Percentiles rank a stretch among this genome's conserved stretches.
These are phyloP conservation scores for Parazoanthus swiftii DNA, from an alignment of 92 coral and sea anemone genomes.

Conservation along the genomic window DNA sequence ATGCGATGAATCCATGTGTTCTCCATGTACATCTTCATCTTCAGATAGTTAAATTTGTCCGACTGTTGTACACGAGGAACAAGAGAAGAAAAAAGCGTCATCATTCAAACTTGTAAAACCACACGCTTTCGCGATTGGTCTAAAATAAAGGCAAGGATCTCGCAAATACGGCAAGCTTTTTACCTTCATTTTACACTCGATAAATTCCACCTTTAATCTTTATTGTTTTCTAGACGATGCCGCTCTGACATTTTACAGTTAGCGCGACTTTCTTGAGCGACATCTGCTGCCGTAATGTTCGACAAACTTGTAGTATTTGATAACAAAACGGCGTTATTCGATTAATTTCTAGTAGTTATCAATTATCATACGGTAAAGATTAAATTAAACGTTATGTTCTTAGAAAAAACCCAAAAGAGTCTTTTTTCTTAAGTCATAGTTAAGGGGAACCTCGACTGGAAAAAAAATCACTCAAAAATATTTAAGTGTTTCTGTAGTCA, in stretches of 20 bases:
- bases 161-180: too few relatives aligned
- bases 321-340: not conserved
- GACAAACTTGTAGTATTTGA: not conserved
- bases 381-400: too few relatives aligned
- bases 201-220: too few relatives aligned
- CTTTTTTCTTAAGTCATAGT: too few relatives aligned
- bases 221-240: not conserved
- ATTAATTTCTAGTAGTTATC: too few relatives aligned
- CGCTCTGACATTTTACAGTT: not conserved
- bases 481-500: too few relatives aligned
- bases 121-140: not conserved
- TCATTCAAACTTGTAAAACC: not conserved
- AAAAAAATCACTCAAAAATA: too few relatives aligned
- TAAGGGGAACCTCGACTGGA: too few relatives aligned
- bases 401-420: too few relatives aligned
- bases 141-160: too few relatives aligned
- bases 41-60: slow-evolving; percentile 7
- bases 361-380: too few relatives aligned
- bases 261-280: not conserved
- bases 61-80: not conserved
- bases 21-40: slow-evolving; percentile 9
- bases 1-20: not conserved
- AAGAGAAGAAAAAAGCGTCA: not conserved
- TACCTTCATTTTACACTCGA: too few relatives aligned
- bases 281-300: not conserved